A percentile compares a stretch with the other conserved stretches of the same genome.
Conservation (phyloP, 2,888 invertebrate genomes). For the Ochropleura plecta region DNA sequence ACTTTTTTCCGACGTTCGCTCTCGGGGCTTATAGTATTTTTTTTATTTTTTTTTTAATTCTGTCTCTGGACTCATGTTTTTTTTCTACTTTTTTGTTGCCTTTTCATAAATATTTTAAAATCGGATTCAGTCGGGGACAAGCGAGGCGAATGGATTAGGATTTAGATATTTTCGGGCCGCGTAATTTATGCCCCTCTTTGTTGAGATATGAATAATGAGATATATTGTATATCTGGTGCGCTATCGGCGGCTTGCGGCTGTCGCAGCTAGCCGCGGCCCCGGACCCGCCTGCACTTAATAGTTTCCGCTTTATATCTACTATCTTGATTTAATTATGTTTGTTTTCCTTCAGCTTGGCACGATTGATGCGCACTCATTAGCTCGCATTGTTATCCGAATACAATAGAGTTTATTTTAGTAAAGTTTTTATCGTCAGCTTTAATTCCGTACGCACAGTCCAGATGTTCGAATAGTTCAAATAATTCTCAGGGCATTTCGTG, state of each 20-base stretch:
- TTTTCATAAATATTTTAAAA: slow-evolving; percentile 91
- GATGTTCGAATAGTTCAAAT: slow-evolving; percentile 70
- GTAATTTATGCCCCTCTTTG: slow-evolving; percentile 89
- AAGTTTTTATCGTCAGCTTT: slow-evolving; percentile 60
- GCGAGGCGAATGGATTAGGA: slow-evolving; percentile 90
- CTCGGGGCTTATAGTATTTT: slow-evolving; percentile 79
- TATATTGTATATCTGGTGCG: slow-evolving; percentile 78
- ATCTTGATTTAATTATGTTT: slow-evolving; percentile 71
- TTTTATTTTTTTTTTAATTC: slow-evolving; percentile 87
- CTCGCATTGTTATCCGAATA: slow-evolving; percentile 60
- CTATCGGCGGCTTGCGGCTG: slow-evolving; percentile 74
- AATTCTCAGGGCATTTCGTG: slow-evolving; percentile 68
- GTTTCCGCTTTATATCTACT: slow-evolving; percentile 74
- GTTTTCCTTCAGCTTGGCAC: slow-evolving; percentile 62
- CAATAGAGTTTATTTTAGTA: slow-evolving; percentile 66
- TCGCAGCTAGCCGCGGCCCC: slow-evolving; percentile 47
- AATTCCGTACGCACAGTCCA: slow-evolving; percentile 59
- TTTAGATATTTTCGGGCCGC: slow-evolving; percentile 89
- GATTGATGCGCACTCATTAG: slow-evolving; percentile 69
- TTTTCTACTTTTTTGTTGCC: slow-evolving; percentile 81
- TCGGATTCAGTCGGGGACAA: slow-evolving; percentile 89
- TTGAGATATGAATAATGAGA: slow-evolving; percentile 89
- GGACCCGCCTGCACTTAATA: slow-evolving; percentile 70
- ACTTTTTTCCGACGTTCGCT: slow-evolving; percentile 88
- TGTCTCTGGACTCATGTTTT: slow-evolving; percentile 83